These are phyloP conservation scores for Callipepla californica DNA, from an alignment of 2,113 vertebrate genomes.

Conservation along the genomic window DNA sequence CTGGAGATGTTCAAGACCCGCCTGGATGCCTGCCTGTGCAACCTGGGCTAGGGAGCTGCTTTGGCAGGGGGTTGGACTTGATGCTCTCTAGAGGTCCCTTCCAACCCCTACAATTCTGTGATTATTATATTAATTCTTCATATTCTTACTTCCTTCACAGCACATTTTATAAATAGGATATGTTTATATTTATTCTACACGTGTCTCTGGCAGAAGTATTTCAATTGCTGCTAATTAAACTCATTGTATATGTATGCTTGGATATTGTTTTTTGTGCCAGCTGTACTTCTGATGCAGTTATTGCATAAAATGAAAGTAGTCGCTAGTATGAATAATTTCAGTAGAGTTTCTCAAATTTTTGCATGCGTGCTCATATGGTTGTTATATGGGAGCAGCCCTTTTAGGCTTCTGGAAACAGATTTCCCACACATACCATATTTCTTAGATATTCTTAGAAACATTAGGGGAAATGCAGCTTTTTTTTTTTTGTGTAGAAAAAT, in stretches of 20 bases:
- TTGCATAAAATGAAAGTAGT: neutral
- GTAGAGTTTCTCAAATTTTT: neutral
- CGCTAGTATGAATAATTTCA: neutral
- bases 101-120: too few species aligned
- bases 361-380: neutral
- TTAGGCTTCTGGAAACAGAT: neutral
- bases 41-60: too few species aligned
- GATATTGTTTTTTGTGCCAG: neutral
- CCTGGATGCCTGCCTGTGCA: too few species aligned
- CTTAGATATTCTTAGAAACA: neutral
- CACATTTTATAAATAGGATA: neutral
- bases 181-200: fast-evolving
- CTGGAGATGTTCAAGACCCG: too few species aligned
- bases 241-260: neutral
- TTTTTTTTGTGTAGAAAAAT: neutral
- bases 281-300: neutral
- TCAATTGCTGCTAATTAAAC: neutral
- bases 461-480: neutral
- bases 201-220: neutral
- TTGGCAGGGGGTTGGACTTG: too few species aligned
- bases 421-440: neutral
- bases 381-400: neutral
- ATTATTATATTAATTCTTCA: neutral
- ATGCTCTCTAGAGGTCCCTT: too few species aligned
- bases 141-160: neutral